Base-by-base conservation (phyloP, 2,113 vertebrate genomes). In the Anolis carolinensis region DNA sequence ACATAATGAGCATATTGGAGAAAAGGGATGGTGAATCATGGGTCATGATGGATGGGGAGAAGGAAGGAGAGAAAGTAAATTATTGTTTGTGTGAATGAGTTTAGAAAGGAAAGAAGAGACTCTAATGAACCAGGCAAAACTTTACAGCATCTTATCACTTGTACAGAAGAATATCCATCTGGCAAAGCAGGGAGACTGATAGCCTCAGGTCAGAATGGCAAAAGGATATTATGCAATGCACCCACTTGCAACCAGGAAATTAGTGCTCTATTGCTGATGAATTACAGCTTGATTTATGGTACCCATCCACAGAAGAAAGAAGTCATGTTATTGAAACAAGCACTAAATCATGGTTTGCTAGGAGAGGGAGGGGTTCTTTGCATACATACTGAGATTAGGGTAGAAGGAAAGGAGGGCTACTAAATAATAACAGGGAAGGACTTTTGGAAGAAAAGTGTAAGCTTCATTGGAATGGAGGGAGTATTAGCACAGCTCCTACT, bases 211-310 rank as follows among this genome's bases (percentile, higher is more conserved):
- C 68, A 1, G 14, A 86, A 27, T 63, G 68, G 70, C 25, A 30
- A 87, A 73, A 39, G 82, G 74, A 63, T 86, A 77, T 87, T 72
- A 86, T 1, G 78, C 82, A 87, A 86, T 67, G 65, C 21, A 0
- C 79, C 75, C 30, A 36, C 30, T 79, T n/a, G 2, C 44, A 83
- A 68, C 8, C 90, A 90, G 92, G 92, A 92, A 91, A 93, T 67
- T 77, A 52, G 32, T 77, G 32, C 55, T 89, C 50, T 85, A 36
- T 78, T 78, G 84, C 87, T 90, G 79, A 55, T 81, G 79, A 71
- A 83, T 92, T 86, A 59, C 0, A 0, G 36, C 67, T 88, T 93
- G 92, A 92, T 94, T 94, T 93, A 91, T 88, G 86, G 39, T 68
- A 67, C 7, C 72, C 81, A 36, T 89, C 70, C 81, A 23, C 48